phyloP scores from a whole-genome alignment of 1,140 invertebrate species.

The Halictus rubicundus region DNA sequence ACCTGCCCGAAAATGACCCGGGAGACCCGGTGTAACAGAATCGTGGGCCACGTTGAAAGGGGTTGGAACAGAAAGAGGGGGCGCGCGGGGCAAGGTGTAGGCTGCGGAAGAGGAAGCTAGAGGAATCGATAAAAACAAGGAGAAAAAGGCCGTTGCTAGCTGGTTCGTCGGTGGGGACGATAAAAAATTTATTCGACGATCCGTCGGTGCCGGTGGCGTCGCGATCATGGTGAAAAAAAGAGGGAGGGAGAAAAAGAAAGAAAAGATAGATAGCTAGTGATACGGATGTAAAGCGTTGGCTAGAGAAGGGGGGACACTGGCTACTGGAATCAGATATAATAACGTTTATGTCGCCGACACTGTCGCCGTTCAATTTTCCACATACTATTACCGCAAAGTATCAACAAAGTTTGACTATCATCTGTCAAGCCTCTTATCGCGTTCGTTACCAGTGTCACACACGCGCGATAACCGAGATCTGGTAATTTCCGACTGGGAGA shows the following conservation, averaged over 20 bases:
- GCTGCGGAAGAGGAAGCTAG: constrained; percentile 28
- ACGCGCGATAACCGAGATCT: no score
- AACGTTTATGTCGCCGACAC: constrained; percentile 5
- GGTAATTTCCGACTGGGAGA: no score
- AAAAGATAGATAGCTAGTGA: constrained; percentile 24
- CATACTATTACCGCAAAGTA: not conserved
- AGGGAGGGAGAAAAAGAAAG: constrained; percentile 26
- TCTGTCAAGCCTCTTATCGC: no score
- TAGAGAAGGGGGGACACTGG: no score
- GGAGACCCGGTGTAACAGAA: constrained; percentile 20
- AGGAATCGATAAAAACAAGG: constrained; percentile 48
- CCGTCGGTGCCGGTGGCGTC: constrained; percentile 44
- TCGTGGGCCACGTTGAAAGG: constrained; percentile 11
- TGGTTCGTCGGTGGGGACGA: constrained; percentile 45
- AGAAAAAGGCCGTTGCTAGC: constrained; percentile 13
- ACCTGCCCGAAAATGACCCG: constrained; percentile 49
- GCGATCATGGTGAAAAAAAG: constrained; percentile 38
- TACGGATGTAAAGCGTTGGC: constrained; percentile 16
- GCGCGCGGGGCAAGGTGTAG: no score
- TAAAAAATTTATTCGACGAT: constrained; percentile 62
- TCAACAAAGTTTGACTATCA: no score
- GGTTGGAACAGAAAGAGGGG: not conserved
- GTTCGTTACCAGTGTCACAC: no score
- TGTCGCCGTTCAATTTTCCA: not conserved
- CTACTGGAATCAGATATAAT: constrained; percentile 21